These are phyloP conservation scores for Drosophila antonietae DNA, from an alignment of 2,888 invertebrate species.

Conservation along the genomic window DNA sequence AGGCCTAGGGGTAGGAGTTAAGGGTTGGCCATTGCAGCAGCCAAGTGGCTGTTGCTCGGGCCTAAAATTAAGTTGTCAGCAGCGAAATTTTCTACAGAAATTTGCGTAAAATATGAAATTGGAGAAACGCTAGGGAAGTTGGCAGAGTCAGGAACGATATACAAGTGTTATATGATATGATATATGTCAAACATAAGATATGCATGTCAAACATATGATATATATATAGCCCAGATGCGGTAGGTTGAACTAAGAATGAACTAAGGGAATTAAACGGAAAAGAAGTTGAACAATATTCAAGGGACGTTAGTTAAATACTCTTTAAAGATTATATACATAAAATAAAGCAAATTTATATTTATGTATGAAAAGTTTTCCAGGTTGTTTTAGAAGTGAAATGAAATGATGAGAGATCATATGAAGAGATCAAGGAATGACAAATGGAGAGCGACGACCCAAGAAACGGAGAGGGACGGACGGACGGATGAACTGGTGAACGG, in stretches of 20 bases:
- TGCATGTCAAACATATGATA: neutral
- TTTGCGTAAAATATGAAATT: constrained; percentile 39
- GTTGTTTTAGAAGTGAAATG: no score
- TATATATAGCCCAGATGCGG: constrained; percentile 19
- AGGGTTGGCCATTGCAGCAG: neutral
- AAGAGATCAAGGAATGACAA: neutral
- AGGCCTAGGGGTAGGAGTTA: neutral
- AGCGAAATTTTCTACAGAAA: constrained; percentile 34
- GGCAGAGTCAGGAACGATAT: neutral
- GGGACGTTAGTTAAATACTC: constrained; percentile 39
- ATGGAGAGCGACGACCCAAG: neutral
- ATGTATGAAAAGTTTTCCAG: no score
- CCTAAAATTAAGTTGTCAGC: constrained; percentile 27
- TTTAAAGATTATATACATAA: no score
- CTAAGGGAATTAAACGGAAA: neutral
- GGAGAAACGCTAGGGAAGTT: constrained; percentile 25
- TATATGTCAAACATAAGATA: neutral
- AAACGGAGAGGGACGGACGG: neutral
- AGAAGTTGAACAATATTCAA: neutral
- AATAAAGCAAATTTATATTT: no score
- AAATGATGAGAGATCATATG: neutral
- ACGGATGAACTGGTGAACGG: neutral
- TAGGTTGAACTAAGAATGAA: constrained; percentile 32
- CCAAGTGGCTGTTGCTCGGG: constrained; percentile 27
- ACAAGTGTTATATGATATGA: constrained; percentile 22